These are phyloP conservation scores for Pelvicachromis taeniatus DNA, from an alignment of 2,113 vertebrate genomes.

Conservation along the genomic window DNA sequence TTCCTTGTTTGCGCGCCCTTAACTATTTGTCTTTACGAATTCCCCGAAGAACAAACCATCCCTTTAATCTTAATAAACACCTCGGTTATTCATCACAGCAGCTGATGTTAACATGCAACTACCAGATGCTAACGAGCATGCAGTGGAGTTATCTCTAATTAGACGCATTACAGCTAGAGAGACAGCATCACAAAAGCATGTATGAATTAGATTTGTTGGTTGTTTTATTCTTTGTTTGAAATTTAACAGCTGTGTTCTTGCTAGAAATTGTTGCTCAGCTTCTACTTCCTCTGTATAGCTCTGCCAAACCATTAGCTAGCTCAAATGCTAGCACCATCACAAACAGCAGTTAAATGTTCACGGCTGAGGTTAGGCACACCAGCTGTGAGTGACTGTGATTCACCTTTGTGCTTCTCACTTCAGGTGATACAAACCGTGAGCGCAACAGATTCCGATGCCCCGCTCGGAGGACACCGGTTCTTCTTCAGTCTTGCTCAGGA, in stretches of 20 bases:
- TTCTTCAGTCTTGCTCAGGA: slow-evolving; percentile 86
- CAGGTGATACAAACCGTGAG: slow-evolving; percentile 93
- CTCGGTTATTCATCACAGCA: background rate
- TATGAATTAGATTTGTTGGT: background rate
- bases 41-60: background rate
- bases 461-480: slow-evolving; percentile 85
- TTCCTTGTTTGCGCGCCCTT: background rate
- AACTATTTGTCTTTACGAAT: background rate
- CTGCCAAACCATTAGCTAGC: background rate
- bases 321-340: background rate
- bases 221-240: background rate
- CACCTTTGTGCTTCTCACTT: background rate
- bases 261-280: background rate
- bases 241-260: background rate
- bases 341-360: background rate
- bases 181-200: background rate
- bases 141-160: background rate
- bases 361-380: background rate
- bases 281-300: background rate
- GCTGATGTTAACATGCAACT: background rate
- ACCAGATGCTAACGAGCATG: background rate
- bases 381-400: background rate
- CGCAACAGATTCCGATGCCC: slow-evolving; percentile 87
- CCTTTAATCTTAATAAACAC: background rate
- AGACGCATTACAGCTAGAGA: background rate